Evolutionary conservation across 2,797 vertebrate species (phyloP).

Genomic region (Fistularia tabacaria): DNA sequence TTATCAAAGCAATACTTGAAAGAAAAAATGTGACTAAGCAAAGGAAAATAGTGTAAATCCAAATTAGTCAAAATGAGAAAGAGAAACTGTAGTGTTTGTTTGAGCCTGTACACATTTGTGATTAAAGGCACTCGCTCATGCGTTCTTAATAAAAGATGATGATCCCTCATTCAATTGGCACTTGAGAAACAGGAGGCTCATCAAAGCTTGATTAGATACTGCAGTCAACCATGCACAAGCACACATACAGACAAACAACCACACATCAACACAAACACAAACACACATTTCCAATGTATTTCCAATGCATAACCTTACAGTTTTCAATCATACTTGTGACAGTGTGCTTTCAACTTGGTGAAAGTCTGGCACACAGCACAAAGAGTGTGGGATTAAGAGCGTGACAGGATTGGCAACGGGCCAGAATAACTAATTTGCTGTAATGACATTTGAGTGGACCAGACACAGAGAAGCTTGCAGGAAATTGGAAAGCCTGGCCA

Average conservation of each 20-base stretch:
- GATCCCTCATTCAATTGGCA: constrained; percentile 48
- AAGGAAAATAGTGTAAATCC: neutral
- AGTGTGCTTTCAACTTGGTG: constrained; percentile 30
- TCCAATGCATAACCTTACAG: constrained; percentile 56
- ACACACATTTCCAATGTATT: constrained; percentile 22
- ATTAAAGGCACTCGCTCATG: constrained; percentile 41
- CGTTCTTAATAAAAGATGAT: constrained; percentile 58
- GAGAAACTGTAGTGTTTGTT: constrained; percentile 18
- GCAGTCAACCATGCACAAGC: constrained; percentile 38
- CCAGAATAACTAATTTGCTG: constrained; percentile 71
- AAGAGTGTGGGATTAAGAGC: constrained; percentile 31
- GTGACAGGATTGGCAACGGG: constrained; percentile 40
- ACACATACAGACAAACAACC: constrained; percentile 27
- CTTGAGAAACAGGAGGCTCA: constrained; percentile 64
- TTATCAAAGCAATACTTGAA: too few relatives aligned
- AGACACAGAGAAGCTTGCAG: constrained; percentile 52
- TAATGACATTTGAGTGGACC: constrained; percentile 70
- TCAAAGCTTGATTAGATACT: constrained; percentile 66
- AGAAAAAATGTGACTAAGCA: too few relatives aligned
- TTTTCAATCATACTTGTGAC: constrained; percentile 50
- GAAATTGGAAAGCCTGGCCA: constrained; percentile 52
- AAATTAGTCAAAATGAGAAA: constrained; percentile 2
- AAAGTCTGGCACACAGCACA: constrained; percentile 39
- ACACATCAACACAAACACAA: constrained; percentile 20
- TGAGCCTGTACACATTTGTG: constrained; percentile 30